Evolutionary conservation across 2,113 vertebrate species (phyloP), one percentile per base, ranked within the genome.

Genomic region (Oceanites oceanicus): DNA sequence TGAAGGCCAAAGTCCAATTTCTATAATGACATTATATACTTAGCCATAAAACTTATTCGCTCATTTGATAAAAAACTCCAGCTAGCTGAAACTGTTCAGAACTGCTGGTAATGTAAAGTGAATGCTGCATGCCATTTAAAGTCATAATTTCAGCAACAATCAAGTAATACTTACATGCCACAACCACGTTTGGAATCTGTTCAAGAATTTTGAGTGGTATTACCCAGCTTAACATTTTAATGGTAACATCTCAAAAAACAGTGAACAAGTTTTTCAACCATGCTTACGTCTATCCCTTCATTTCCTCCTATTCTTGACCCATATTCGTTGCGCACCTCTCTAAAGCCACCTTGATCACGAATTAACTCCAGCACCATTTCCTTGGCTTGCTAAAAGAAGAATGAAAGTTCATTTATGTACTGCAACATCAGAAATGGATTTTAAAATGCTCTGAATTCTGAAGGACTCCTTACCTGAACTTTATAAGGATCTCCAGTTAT

Each of bases 311-410:
- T 98, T 97, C 99, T 98, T 77, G 99, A 99, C 58, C 99, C 99
- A 70, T 99, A 99, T 62, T 99, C 99, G 92, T 99, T 99, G 94
- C 99, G 98, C 97, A 99, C 98, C 98, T 99, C 99, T 98, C 99
- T 98, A 98, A 99, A 99, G 97, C 99, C 98, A 98, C 98, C 99
- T 97, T 99, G 99, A 97, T 99, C 99, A 91, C 99, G 98, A 97
- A 99, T 99, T 97, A 99, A 98, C 95, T 99, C 99, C 99, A 99
- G 99, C 93, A 99, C 99, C 99, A 99, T 99, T 93, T 99, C 99
- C 98, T 99, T 99, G 94, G 99, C 99, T 99, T 99, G 99, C 99
- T 99, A 80, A 93, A 97, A 97, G 26, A 63, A 93, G 9, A 96
- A 71, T 13, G 8, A 30, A 93, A 94, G 29, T n/a, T 62, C 15